Percentiles rank a stretch among this genome's conserved stretches.
Evolutionary conservation across 2,113 vertebrate species (phyloP).

Genomic region (Litocranius walleri): DNA sequence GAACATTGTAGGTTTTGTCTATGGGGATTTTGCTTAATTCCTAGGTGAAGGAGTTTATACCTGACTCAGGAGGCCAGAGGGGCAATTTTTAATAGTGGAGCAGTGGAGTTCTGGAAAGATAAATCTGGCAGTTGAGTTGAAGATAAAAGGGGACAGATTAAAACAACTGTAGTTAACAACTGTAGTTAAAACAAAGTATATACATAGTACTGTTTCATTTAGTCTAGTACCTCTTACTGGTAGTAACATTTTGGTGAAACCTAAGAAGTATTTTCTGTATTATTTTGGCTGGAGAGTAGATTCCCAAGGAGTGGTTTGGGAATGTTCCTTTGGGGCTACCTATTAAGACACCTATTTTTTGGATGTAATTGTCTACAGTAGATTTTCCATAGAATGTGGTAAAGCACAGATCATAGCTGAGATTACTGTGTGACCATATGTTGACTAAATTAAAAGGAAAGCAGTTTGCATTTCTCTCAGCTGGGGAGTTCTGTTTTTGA

Average conservation of each 20-base stretch:
- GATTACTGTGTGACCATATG: conserved; percentile 26
- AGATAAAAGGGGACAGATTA: neutral
- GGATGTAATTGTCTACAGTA: neutral
- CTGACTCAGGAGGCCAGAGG: neutral
- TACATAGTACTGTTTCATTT: neutral
- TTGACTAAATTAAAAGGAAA: neutral
- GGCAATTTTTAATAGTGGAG: neutral
- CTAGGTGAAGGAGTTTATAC: neutral
- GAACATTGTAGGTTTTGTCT: neutral
- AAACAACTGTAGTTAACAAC: neutral
- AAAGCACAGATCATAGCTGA: neutral
- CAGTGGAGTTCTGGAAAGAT: neutral
- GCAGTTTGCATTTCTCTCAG: neutral
- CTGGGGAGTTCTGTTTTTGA: neutral
- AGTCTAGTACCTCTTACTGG: neutral
- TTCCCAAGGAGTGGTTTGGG: neutral
- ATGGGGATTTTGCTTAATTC: neutral
- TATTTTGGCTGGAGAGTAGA: neutral
- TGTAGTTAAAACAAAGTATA: neutral
- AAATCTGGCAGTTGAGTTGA: neutral
- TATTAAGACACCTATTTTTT: neutral
- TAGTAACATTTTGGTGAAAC: neutral
- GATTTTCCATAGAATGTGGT: neutral
- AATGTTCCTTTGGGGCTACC: neutral
- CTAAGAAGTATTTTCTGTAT: neutral